phyloP scores from a whole-genome alignment of 2,888 invertebrate genomes.

The Thyatira batis region DNA sequence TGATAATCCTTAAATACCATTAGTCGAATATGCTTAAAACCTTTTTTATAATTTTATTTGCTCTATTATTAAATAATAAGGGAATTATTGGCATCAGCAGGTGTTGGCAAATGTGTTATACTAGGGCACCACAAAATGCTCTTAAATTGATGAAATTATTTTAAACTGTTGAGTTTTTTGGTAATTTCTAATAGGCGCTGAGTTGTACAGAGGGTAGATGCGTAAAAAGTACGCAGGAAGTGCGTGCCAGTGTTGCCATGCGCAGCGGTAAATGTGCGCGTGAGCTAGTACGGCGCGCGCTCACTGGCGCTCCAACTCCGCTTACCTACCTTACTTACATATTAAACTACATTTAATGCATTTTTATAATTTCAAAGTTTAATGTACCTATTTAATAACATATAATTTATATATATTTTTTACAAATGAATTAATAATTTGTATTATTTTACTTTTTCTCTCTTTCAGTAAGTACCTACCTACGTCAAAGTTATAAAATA shows the following conservation, averaged over 20 bases:
- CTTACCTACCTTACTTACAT: conserved; percentile 5
- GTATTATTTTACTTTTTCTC: not conserved
- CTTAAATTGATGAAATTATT: conserved; percentile 50
- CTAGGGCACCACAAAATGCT: conserved; percentile 48
- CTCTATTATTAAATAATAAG: conserved; percentile 5
- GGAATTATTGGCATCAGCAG: conserved; percentile 5
- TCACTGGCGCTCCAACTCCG: conserved; percentile 14
- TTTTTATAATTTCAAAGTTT: not conserved
- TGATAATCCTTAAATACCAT: not conserved
- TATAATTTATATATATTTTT: not conserved
- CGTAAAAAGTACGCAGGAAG: conserved; percentile 59
- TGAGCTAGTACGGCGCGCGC: conserved; percentile 17
- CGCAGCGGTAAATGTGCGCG: conserved; percentile 62
- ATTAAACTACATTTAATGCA: not conserved
- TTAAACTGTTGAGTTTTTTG: conserved; percentile 66
- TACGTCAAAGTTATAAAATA: no score
- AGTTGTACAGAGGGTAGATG: conserved; percentile 62
- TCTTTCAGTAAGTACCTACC: no score
- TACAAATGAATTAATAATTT: not conserved
- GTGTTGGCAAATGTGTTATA: conserved; percentile 14
- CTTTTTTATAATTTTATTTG: conserved; percentile 6
- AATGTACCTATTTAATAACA: not conserved
- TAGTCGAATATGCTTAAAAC: not conserved
- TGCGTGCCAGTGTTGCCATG: conserved; percentile 67
- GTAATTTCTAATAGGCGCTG: conserved; percentile 73